Evolutionary conservation across 2,113 vertebrate genomes (phyloP).

Genomic region (Scalopus aquaticus): DNA sequence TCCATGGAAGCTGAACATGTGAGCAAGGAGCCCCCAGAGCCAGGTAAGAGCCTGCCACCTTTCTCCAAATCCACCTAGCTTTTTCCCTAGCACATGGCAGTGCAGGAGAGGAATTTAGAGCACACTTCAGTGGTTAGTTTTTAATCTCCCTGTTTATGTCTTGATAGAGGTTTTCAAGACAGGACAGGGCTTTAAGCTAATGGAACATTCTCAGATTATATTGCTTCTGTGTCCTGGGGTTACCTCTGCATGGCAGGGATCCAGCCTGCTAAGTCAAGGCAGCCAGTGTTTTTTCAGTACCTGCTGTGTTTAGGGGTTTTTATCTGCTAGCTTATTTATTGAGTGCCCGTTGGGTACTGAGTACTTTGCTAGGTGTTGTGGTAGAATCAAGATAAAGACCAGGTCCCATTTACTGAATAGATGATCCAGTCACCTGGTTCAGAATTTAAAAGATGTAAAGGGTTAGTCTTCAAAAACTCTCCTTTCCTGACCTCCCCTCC

Average conservation of each 20-base stretch:
- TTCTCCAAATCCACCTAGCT: neutral
- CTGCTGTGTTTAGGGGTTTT: neutral
- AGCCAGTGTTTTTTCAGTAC: neutral
- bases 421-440: neutral
- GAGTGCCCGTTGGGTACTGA: rapidly evolving
- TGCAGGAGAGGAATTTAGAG: neutral
- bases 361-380: neutral
- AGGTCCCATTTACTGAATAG: neutral
- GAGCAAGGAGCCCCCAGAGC: conserved; percentile 87
- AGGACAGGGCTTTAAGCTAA: neutral
- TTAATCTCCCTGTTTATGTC: neutral
- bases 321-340: neutral
- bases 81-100: neutral
- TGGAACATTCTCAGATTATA: neutral
- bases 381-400: neutral
- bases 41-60: conserved; percentile 81
- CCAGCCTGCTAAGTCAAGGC: neutral
- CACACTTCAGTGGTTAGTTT: neutral
- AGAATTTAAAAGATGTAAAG: neutral
- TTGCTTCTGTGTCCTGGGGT: neutral
- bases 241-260: neutral
- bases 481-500: neutral
- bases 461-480: neutral
- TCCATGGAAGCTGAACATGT: conserved; percentile 90
- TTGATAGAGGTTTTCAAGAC: neutral